phyloP scores from a whole-genome alignment of 2,888 invertebrate genomes.

The Epistrophe grossulariae region DNA sequence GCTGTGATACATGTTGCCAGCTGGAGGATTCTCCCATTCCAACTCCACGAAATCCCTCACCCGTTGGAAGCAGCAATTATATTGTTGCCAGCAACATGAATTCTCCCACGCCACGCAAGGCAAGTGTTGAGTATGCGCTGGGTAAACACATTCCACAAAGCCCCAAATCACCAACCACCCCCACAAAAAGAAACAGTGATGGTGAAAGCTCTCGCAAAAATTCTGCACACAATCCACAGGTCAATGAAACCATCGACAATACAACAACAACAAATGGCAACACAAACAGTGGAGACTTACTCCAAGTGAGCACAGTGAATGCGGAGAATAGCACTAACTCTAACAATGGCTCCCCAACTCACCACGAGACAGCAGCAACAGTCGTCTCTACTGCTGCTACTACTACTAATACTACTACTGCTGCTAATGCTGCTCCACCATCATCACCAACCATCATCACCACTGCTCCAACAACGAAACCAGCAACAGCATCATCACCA shows the following conservation, averaged over 20 bases:
- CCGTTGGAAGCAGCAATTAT: slow-evolving; percentile 21
- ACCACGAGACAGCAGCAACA: slow-evolving; percentile 65
- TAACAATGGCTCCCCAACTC: slow-evolving; percentile 53
- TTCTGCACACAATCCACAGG: slow-evolving; percentile 72
- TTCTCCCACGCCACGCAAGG: slow-evolving; percentile 42
- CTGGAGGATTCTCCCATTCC: slow-evolving; percentile 73
- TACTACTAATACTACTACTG: not conserved
- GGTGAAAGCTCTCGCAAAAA: slow-evolving; percentile 70
- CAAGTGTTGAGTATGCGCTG: slow-evolving; percentile 68
- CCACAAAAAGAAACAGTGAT: slow-evolving; percentile 68
- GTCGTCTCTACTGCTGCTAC: slow-evolving; percentile 9
- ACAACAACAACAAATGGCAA: slow-evolving; percentile 71
- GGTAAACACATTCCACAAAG: slow-evolving; percentile 67
- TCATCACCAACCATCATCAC: slow-evolving; percentile 73
- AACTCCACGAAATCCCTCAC: slow-evolving; percentile 72
- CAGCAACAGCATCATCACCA: slow-evolving; percentile 57
- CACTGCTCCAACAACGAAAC: slow-evolving; percentile 45
- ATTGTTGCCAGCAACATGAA: slow-evolving; percentile 59
- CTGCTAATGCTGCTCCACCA: slow-evolving; percentile 26
- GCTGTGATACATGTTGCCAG: slow-evolving; percentile 80
- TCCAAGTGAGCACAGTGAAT: slow-evolving; percentile 60
- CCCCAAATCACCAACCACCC: slow-evolving; percentile 74
- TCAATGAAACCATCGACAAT: slow-evolving; percentile 66
- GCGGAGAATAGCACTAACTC: slow-evolving; percentile 77
- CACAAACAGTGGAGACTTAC: slow-evolving; percentile 78